Conservation (phyloP, 1,140 invertebrate genomes). For the Bacillus rossius region DNA sequence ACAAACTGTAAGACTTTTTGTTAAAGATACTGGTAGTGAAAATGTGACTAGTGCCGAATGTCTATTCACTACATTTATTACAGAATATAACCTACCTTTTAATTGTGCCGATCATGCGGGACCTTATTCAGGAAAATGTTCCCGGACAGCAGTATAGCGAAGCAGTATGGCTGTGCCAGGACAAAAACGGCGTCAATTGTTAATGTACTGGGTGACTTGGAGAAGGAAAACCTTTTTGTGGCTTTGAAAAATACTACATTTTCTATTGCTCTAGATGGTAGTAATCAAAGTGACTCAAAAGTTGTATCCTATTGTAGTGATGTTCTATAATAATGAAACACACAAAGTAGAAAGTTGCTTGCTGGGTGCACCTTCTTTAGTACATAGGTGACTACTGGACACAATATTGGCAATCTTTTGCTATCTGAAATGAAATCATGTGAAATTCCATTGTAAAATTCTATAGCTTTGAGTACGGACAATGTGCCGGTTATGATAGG, state of each 20-base stretch:
- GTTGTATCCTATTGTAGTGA: conserved; percentile 2
- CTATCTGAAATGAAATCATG: not conserved
- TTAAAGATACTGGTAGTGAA: not conserved
- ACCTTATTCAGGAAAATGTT: not conserved
- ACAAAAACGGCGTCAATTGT: not conserved
- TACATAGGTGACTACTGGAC: not conserved
- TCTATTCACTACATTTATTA: conserved; percentile 1
- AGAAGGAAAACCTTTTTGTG: not conserved
- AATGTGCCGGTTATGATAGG: not conserved
- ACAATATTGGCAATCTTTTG: not conserved
- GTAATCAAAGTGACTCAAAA: not conserved
- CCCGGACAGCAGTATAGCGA: not conserved
- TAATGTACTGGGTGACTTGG: not conserved
- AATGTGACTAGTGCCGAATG: not conserved
- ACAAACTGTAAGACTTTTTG: not conserved
- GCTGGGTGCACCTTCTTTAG: not conserved
- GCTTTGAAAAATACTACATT: not conserved
- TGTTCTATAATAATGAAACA: not conserved
- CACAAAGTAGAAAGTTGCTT: not conserved
- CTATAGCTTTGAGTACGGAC: not conserved
- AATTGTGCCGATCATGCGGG: not conserved
- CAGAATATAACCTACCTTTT: not conserved
- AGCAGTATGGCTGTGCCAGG: conserved; percentile 2
- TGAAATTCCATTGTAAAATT: not conserved
- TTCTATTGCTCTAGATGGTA: not conserved